These are phyloP conservation scores for Pseudonaja textilis DNA, from an alignment of 2,113 vertebrate genomes.

Conservation along the genomic window DNA sequence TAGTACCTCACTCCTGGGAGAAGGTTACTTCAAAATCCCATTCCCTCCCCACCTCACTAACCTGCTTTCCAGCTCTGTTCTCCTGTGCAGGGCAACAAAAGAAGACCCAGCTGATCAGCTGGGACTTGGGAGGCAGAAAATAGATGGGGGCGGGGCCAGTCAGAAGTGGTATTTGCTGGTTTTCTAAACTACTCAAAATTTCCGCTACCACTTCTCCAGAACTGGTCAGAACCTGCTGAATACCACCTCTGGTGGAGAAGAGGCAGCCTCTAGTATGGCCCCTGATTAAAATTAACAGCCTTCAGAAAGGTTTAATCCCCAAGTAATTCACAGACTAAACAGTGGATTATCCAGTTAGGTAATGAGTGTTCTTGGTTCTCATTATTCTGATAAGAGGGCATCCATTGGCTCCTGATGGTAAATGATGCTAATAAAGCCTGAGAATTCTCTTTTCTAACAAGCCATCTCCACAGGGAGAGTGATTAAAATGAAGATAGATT, in stretches of 20 bases:
- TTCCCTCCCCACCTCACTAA: no score
- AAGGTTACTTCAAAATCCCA: no score
- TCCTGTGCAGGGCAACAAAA: no score
- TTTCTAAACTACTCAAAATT: no score
- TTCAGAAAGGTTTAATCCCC: slow-evolving; percentile 36
- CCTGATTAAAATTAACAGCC: slow-evolving; percentile 29
- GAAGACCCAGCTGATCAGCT: no score
- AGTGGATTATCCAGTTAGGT: slow-evolving; percentile 52
- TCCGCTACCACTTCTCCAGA: no score
- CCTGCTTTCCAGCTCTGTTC: no score
- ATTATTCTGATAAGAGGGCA: slow-evolving; percentile 61
- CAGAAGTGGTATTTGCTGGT: no score
- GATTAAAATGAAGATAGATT: slow-evolving; percentile 79
- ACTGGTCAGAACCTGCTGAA: no score
- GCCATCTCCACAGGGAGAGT: slow-evolving; percentile 70
- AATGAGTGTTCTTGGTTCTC: slow-evolving; percentile 53
- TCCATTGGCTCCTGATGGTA: slow-evolving; percentile 73
- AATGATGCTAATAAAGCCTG: slow-evolving; percentile 81
- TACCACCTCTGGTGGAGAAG: neutral
- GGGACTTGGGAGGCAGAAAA: no score
- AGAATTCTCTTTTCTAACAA: slow-evolving; percentile 76
- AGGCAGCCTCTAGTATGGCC: neutral
- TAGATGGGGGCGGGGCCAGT: no score
- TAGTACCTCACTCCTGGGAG: no score
- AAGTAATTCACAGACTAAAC: slow-evolving; percentile 16